Evolutionary conservation across 2,888 invertebrate species (phyloP), one percentile per base, ranked within the genome.

Genomic region (Caprella mutica): DNA sequence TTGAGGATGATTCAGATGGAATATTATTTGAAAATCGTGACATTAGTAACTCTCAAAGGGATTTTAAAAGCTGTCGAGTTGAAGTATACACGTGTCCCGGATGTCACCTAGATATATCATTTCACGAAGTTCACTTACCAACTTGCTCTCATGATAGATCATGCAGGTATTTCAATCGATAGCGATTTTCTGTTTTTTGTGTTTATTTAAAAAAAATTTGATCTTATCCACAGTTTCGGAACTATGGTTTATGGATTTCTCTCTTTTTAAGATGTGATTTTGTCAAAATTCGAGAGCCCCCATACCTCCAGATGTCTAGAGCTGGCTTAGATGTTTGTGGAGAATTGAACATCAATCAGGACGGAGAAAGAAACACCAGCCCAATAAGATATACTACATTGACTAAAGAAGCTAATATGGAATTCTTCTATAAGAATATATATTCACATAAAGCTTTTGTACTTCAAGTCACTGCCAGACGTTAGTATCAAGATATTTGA

Each of bases 51-150:
- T n/a, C n/a, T n/a, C n/a, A n/a, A n/a, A n/a, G n/a, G n/a, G n/a
- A n/a, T n/a, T n/a, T n/a, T n/a, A n/a, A n/a, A n/a, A n/a, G n/a
- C n/a, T 83, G 83, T 69, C 78, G 77, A 64, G 71, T 82, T 55
- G 83, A 83, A 70, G 73, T 84, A 64, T 78, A 83, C 40, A 82
- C 83, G 2, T 84, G 84, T 69, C 80, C 84, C 1, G 81, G 82
- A 19, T 84, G 84, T 69, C 76, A 83, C 51, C 78, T 81, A 56
- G 72, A 73, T 35, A 69, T 79, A 42, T 75, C 74, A 43, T 78
- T 81, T 66, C 75, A 72, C 69, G 75, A 69, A 14, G 68, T 76
- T 17, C 70, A 72, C 43, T 68, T 76, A 57, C 67, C 69, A n/a
- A 67, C 69, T 19, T 70, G 72, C 23, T 73, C 74, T 54, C 71